Conservation (phyloP, 2,113 vertebrate genomes). For the Caranx melampygus region DNA sequence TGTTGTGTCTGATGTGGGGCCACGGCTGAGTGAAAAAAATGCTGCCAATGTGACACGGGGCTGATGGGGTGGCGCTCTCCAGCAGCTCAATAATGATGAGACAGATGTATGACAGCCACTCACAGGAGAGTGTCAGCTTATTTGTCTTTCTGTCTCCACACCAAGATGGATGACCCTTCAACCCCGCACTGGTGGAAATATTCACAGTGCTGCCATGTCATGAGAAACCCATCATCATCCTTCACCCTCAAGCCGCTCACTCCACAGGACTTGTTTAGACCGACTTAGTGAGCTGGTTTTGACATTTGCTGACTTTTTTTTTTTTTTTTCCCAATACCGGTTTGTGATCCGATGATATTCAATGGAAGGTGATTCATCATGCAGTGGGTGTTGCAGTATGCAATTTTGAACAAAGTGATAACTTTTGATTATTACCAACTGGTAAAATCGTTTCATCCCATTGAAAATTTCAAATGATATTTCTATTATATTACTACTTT, state of each 20-base stretch:
- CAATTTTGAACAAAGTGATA: not conserved
- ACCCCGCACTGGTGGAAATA: slow-evolving; percentile 56
- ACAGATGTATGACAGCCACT: slow-evolving; percentile 80
- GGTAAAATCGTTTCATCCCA: not conserved
- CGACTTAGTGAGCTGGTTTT: slow-evolving; percentile 25
- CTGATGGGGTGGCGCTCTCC: slow-evolving; percentile 63
- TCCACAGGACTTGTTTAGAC: slow-evolving; percentile 45
- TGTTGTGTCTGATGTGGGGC: slow-evolving; percentile 17
- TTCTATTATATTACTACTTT: not conserved
- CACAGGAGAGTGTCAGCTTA: slow-evolving; percentile 78
- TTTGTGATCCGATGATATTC: not conserved
- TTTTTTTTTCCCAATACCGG: not conserved
- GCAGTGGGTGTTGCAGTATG: not conserved
- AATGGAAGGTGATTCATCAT: slow-evolving; percentile 5
- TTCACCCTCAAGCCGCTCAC: slow-evolving; percentile 45
- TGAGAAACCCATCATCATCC: slow-evolving; percentile 57
- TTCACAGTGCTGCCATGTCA: slow-evolving; percentile 63
- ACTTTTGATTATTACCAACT: not conserved
- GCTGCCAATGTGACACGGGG: slow-evolving; percentile 56
- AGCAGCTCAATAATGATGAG: slow-evolving; percentile 80
- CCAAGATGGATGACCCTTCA: slow-evolving; percentile 82
- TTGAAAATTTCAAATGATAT: not conserved
- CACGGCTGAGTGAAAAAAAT: slow-evolving; percentile 33
- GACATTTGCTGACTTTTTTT: slow-evolving; percentile 31
- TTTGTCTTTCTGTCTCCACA: slow-evolving; percentile 81